phyloP scores from a whole-genome alignment of 1,140 invertebrate species.

The Drosophila ercepeae region DNA sequence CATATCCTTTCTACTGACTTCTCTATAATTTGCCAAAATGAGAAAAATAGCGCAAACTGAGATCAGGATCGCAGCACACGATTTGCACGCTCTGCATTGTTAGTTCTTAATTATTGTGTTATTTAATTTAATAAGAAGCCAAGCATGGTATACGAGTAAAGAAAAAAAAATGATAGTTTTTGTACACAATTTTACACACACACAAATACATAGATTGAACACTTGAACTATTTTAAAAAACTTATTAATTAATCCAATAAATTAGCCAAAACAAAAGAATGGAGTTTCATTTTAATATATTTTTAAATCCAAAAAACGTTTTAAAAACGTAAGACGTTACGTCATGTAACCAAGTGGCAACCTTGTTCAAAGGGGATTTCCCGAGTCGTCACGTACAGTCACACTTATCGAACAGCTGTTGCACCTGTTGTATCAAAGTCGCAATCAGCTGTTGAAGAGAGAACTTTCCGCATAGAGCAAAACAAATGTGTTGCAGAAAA shows the following conservation, averaged over 20 bases:
- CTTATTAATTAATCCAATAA: constrained; percentile 77
- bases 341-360: background rate
- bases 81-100: constrained; percentile 66
- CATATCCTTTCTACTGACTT: constrained; percentile 64
- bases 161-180: constrained; percentile 54
- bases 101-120: constrained; percentile 75
- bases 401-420: constrained; percentile 1
- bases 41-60: constrained; percentile 24
- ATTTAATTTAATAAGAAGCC: constrained; percentile 74
- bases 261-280: constrained; percentile 59
- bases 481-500: constrained; percentile 4
- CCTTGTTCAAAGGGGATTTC: background rate
- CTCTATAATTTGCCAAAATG: constrained; percentile 51
- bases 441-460: background rate
- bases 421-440: background rate
- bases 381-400: background rate
- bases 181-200: constrained; percentile 54
- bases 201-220: constrained; percentile 36
- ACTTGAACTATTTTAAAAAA: constrained; percentile 73
- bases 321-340: background rate
- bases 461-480: background rate
- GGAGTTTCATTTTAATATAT: background rate
- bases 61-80: constrained; percentile 7
- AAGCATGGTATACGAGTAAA: constrained; percentile 66
- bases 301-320: background rate